phyloP scores from a whole-genome alignment of 1,140 invertebrate species.

The Achatina immaculata region DNA sequence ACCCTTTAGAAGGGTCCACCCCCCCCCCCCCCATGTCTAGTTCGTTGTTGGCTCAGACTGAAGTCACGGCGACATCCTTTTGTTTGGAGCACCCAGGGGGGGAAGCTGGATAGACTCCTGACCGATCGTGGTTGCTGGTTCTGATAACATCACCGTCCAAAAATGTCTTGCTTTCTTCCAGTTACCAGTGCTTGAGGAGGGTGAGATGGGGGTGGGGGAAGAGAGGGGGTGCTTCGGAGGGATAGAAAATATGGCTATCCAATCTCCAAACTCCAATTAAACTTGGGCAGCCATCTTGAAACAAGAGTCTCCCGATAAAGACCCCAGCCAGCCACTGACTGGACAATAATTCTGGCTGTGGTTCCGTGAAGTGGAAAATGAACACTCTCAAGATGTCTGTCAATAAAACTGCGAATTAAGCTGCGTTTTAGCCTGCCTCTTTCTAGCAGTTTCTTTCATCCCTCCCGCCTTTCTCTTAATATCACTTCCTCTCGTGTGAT shows the following conservation, averaged over 20 bases:
- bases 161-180: no score
- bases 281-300: background rate
- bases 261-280: background rate
- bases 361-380: background rate
- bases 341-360: background rate
- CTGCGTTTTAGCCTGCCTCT: background rate
- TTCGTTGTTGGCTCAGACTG: no score
- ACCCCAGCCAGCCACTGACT: background rate
- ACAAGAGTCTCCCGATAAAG: background rate
- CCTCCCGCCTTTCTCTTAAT: background rate
- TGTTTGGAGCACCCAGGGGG: no score
- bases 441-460: background rate
- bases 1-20: no score
- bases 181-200: no score
- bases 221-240: constrained; percentile 5
- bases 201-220: background rate
- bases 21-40: no score
- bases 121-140: no score
- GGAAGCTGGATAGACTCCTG: no score
- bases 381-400: background rate
- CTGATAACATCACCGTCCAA: no score
- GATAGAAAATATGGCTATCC: background rate
- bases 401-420: constrained; percentile 1
- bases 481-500: background rate
- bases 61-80: no score